Conservation (phyloP, 1,140 invertebrate genomes). For the Laupala kohalensis region DNA sequence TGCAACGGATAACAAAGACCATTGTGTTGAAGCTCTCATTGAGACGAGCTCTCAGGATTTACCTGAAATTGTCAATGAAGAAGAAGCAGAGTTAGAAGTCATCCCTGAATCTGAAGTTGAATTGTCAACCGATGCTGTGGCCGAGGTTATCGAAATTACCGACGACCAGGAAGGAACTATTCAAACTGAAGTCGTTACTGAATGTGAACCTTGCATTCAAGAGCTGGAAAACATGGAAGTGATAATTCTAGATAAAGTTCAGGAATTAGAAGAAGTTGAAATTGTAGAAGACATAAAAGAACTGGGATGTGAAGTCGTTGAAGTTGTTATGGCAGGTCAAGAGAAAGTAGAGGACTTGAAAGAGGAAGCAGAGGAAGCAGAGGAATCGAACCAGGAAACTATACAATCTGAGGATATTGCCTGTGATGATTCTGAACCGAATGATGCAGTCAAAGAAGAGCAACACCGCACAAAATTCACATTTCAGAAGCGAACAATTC, state of each 20-base stretch:
- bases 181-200: not conserved
- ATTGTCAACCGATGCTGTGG: not conserved
- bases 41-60: not conserved
- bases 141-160: not conserved
- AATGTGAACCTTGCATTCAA: not conserved
- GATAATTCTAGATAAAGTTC: not conserved
- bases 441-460: not conserved
- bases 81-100: not conserved
- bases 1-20: not conserved
- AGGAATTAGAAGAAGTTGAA: not conserved
- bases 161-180: not conserved
- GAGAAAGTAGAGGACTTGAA: slow-evolving; percentile 15
- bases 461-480: no score
- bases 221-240: not conserved
- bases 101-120: not conserved
- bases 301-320: not conserved
- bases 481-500: no score
- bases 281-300: not conserved
- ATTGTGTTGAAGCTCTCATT: not conserved
- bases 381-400: not conserved
- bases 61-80: not conserved
- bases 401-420: no score
- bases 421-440: not conserved
- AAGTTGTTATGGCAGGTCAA: slow-evolving; percentile 11
- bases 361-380: slow-evolving; percentile 10